Base-by-base conservation (phyloP, 2,888 invertebrate genomes). In the Galerucella pusilla region DNA sequence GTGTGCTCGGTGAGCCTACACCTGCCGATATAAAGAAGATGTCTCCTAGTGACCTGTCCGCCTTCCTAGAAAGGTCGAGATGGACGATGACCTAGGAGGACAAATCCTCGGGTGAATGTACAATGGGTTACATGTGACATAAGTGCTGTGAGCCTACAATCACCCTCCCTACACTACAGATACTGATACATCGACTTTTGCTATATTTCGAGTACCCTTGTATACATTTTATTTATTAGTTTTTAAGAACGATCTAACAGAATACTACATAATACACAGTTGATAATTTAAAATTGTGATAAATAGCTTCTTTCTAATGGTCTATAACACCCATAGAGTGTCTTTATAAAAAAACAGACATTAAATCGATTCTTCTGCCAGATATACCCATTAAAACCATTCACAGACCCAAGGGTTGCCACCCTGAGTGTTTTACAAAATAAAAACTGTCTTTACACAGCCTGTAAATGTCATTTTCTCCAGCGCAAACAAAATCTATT, bases 381-480 rank as follows among this genome's bases (percentile, higher is more conserved):
- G 77, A 72, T 10, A 76, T 75, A 79, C 77, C 80, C 80, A 81
- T 80, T 80, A 81, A 78, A 77, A 63, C 68, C 74, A 72, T 73
- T 70, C 73, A 59, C 57, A 46, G 59, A 65, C 57, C 75, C 69
- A 75, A 75, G 80, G 81, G 80, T 78, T 79, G 79, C 79, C 78
- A 77, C 78, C 78, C 80, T 60, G 76, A 71, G 69, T 74, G 75
- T 64, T 73, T 76, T 73, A 76, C 73, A 63, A 67, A 49, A 68
- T 74, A 72, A 76, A 74, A 75, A 77, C 71, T 57, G 70, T 71
- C 73, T 73, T 76, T 60, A 67, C 70, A 64, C 67, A 45, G 80
- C 73, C 81, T 81, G 81, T 80, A 78, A 77, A 80, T 80, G 81
- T 81, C 81, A 80, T 82, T 82, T 76, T 75, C 71, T 73, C 72